phyloP scores from a whole-genome alignment of 2,888 invertebrate species.

The Melikaiella ostensackeni region DNA sequence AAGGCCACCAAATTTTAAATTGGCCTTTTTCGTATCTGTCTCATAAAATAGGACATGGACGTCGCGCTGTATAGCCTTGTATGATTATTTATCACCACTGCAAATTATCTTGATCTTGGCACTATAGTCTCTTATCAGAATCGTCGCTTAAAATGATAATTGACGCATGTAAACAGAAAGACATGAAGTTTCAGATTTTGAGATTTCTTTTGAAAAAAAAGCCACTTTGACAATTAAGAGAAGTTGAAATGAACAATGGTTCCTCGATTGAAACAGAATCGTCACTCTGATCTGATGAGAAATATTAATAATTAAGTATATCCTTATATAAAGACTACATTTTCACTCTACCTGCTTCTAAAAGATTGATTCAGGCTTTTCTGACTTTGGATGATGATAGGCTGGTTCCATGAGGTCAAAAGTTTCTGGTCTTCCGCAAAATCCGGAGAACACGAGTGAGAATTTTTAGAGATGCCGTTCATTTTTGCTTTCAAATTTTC shows the following conservation, averaged over 20 bases:
- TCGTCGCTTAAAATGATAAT: constrained; percentile 28
- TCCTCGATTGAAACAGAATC: not conserved
- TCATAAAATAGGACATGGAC: constrained; percentile 25
- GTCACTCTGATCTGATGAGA: not conserved
- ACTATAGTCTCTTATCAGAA: constrained; percentile 38
- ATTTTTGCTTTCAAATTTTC: constrained; percentile 45
- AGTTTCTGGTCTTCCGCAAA: constrained; percentile 66
- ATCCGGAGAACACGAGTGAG: constrained; percentile 57
- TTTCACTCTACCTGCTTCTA: constrained; percentile 64
- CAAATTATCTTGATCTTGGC: constrained; percentile 43
- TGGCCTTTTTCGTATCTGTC: not conserved
- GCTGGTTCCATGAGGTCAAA: constrained; percentile 57
- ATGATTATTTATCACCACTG: constrained; percentile 31
- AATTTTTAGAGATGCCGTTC: constrained; percentile 54
- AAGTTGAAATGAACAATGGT: not conserved
- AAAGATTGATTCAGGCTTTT: constrained; percentile 64
- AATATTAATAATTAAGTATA: not conserved
- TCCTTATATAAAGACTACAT: not conserved
- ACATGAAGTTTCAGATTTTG: not conserved
- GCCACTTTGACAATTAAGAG: not conserved
- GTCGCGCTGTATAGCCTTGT: constrained; percentile 13
- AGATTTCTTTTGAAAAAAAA: not conserved
- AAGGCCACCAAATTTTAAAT: not conserved
- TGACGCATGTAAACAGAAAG: constrained; percentile 22
- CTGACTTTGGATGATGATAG: constrained; percentile 61